Evolutionary conservation across 2,113 vertebrate genomes (phyloP), one percentile per base, ranked within the genome.

Genomic region (Entelurus aequoreus): DNA sequence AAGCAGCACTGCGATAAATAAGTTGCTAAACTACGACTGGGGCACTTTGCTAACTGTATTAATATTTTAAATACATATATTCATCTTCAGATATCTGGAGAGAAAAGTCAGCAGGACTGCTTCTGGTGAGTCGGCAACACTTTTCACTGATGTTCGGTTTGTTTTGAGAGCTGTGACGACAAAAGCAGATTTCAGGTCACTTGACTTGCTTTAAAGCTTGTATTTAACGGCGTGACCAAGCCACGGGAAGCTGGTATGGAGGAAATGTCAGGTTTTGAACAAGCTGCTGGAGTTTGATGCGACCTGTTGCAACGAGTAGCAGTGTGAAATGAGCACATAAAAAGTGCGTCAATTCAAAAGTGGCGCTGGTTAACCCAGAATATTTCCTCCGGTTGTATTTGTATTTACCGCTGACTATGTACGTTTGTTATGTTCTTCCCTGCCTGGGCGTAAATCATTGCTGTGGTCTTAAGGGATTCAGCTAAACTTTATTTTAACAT

Each of bases 251-350:
- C 8, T 15, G 0, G 5, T 13, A 10, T 28, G 4, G 11, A 36
- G 5, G 6, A 54, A 37, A n/a, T 15, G 1, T 10, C 8, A 12
- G 0, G 37, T 63, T 54, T 59, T 6, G 8, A 8, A 44, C 46
- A 8, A 36, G 21, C 8, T 63, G 42, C 1, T 61, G 50, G 4
- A 50, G 70, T 16, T 76, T 59, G 15, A 28, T 51, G 50, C 70
- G 79, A 86, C 84, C 84, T 87, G 86, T 87, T 84, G 79, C 75
- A 8, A 58, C 56, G 55, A 64, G 69, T 54, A 37, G 62, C 61
- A 47, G 66, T 58, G 68, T 12, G 6, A 71, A 68, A 19, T 58
- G 67, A 40, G 3, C 5, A 19, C 10, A 78, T 12, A 46, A 42
- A 28, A 79, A 79, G 48, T 66, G 73, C 60, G 66, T 65, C 72